Evolutionary conservation across 2,888 invertebrate genomes (phyloP).

Genomic region (Cryptophagus acutangulus): DNA sequence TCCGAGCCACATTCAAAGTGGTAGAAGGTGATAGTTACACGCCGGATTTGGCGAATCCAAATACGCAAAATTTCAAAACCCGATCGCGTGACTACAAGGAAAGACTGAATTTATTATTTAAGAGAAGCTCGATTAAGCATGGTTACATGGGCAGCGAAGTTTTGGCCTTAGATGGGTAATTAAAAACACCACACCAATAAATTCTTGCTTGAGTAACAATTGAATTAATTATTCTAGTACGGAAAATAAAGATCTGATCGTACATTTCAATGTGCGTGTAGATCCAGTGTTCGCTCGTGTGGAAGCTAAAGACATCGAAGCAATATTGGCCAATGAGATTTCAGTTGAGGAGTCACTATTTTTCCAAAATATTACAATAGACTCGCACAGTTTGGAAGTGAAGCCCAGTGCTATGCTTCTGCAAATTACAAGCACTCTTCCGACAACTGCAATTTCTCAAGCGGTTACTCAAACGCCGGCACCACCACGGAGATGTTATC

Average conservation of each 20-base stretch:
- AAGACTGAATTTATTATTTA: conserved; percentile 68
- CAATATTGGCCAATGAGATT: conserved; percentile 64
- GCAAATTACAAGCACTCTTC: conserved; percentile 44
- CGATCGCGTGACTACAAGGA: conserved; percentile 71
- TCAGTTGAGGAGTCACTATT: conserved; percentile 54
- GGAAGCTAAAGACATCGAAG: conserved; percentile 59
- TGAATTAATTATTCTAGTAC: conserved; percentile 48
- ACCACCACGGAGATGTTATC: conserved; percentile 62
- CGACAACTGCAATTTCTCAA: conserved; percentile 43
- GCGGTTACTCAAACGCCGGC: conserved; percentile 54
- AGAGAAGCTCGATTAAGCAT: conserved; percentile 67
- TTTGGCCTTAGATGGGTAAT: conserved; percentile 79
- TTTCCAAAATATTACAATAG: conserved; percentile 61
- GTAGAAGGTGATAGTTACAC: conserved; percentile 65
- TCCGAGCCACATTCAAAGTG: conserved; percentile 75
- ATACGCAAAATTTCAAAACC: conserved; percentile 65
- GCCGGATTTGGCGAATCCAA: conserved; percentile 61
- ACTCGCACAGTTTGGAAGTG: conserved; percentile 62
- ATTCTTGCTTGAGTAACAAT: conserved; percentile 15
- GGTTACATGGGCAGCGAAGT: conserved; percentile 77
- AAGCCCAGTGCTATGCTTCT: conserved; percentile 49
- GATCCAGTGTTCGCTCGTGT: conserved; percentile 60
- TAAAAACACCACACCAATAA: conserved; percentile 11
- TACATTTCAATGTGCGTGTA: conserved; percentile 82
- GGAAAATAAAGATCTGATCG: conserved; percentile 67